Evolutionary conservation across 2,888 invertebrate species (phyloP).

Genomic region (Drosophila kuntzei): DNA sequence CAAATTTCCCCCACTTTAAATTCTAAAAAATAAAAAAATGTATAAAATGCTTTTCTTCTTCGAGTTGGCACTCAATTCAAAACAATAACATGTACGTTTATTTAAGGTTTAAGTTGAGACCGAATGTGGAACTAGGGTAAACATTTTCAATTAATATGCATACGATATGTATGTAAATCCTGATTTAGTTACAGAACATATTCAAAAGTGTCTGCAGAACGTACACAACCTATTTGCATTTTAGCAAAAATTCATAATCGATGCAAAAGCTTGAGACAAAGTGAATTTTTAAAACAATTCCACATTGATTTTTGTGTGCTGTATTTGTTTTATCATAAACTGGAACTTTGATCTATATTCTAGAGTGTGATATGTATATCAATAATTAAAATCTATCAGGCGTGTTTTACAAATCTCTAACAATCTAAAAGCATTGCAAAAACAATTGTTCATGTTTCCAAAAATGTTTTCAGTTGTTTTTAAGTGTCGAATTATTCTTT

Average conservation of each 20-base stretch:
- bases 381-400: background rate
- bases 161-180: background rate
- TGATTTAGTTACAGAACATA: background rate
- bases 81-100: slow-evolving; percentile 3
- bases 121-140: slow-evolving; percentile 15
- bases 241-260: slow-evolving; percentile 8
- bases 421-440: background rate
- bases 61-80: slow-evolving; percentile 18
- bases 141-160: slow-evolving; percentile 17
- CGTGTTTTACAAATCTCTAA: background rate
- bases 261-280: background rate
- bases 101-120: slow-evolving; percentile 14
- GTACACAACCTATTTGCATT: slow-evolving; percentile 4
- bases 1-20: slow-evolving; percentile 6
- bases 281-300: background rate
- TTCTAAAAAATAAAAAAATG: slow-evolving; percentile 8
- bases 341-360: background rate
- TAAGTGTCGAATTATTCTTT: background rate
- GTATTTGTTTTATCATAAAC: background rate
- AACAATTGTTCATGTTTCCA: background rate
- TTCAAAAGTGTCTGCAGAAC: slow-evolving; percentile 5
- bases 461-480: background rate
- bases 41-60: slow-evolving; percentile 1
- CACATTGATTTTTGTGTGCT: background rate
- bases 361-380: background rate